Percentiles rank a stretch among this genome's conserved stretches.
These are phyloP conservation scores for Scomber scombrus DNA, from an alignment of 2,113 vertebrate species.

Conservation along the genomic window DNA sequence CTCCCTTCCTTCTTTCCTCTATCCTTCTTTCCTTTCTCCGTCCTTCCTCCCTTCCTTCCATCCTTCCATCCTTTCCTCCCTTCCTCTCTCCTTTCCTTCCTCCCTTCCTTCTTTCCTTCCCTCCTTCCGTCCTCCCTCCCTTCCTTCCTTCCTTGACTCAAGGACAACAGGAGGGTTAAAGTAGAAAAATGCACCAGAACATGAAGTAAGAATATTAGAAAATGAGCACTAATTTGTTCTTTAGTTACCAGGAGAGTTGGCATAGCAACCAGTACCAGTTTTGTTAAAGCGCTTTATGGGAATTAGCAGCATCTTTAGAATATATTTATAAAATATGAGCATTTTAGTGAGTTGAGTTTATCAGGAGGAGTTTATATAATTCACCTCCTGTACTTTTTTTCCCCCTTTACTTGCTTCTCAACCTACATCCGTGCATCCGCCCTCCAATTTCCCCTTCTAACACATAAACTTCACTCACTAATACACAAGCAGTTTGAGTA, in stretches of 20 bases:
- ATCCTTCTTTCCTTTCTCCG: too few species aligned
- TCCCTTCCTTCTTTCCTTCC: too few species aligned
- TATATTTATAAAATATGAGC: constrained; percentile 3
- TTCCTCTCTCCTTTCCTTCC: too few species aligned
- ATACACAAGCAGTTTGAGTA: constrained; percentile 1
- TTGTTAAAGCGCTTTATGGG: constrained; percentile 3
- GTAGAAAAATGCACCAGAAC: neutral
- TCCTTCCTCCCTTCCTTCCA: too few species aligned
- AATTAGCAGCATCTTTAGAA: neutral
- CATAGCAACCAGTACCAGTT: constrained; percentile 25
- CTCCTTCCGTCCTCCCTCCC: too few species aligned
- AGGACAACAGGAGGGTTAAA: too few species aligned
- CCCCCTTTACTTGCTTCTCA: neutral
- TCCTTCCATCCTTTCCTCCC: too few species aligned
- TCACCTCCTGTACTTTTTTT: neutral
- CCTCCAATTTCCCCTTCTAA: constrained; percentile 8
- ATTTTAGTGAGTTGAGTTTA: neutral
- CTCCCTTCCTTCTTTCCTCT: too few species aligned
- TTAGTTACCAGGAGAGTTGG: constrained; percentile 9
- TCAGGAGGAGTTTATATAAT: neutral
- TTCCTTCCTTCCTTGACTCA: too few species aligned
- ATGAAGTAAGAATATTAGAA: neutral
- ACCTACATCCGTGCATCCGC: neutral
- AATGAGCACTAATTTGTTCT: constrained; percentile 16
- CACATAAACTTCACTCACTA: neutral